A percentile compares a stretch with the other conserved stretches of the same genome.
phyloP scores from a whole-genome alignment of 2,797 vertebrate genomes.

The Danio jaintianensis region DNA sequence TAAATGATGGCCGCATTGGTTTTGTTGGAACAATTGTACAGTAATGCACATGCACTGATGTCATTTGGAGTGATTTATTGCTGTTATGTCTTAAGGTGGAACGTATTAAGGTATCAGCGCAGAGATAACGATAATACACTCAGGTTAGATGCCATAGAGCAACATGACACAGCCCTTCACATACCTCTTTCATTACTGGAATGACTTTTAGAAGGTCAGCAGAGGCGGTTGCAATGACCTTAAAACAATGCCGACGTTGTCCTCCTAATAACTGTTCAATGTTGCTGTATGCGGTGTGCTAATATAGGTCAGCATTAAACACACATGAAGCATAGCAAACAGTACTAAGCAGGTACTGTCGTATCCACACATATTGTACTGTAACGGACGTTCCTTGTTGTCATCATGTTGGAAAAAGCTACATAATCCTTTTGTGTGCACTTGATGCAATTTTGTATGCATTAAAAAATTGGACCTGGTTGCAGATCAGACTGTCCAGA shows the following conservation, averaged over 20 bases:
- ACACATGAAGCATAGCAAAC: slow-evolving; percentile 13
- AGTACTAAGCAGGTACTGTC: not conserved
- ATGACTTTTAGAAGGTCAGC: slow-evolving; percentile 15
- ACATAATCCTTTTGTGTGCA: not conserved
- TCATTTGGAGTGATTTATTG: slow-evolving; percentile 11
- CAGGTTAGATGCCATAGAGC: not conserved
- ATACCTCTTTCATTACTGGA: slow-evolving; percentile 4
- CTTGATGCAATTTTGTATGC: not conserved
- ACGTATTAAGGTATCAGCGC: not conserved
- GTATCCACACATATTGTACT: not conserved
- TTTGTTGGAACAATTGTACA: slow-evolving; percentile 13
- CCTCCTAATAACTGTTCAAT: not conserved
- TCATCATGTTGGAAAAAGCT: not conserved
- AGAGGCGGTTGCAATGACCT: slow-evolving; percentile 10
- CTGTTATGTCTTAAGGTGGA: slow-evolving; percentile 14
- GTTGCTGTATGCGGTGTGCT: not conserved
- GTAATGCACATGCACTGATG: slow-evolving; percentile 19
- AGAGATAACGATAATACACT: not conserved
- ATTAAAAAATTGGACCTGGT: not conserved
- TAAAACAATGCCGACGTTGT: slow-evolving; percentile 12
- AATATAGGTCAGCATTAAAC: slow-evolving; percentile 35
- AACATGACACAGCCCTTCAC: not conserved
- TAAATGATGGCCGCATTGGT: not conserved
- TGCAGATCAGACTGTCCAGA: not conserved
- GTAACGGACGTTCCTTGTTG: slow-evolving; percentile 5